Conservation (phyloP, 1,140 invertebrate species). For the Bombus balteatus region DNA sequence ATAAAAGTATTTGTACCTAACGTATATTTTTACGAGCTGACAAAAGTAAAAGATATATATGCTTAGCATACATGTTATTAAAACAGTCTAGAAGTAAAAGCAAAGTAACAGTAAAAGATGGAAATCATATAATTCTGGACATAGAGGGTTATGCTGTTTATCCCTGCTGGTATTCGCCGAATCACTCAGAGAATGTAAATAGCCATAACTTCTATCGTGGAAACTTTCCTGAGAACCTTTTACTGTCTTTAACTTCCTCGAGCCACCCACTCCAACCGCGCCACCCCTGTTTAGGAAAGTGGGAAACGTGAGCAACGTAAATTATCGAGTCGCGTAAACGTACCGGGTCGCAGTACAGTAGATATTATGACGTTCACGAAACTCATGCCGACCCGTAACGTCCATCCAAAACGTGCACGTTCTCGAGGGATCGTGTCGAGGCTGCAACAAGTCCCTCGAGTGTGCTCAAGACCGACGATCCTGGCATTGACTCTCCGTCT, state of each 20-base stretch:
- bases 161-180: background rate
- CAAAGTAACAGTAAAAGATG: background rate
- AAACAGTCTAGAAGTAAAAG: background rate
- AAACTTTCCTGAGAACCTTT: background rate
- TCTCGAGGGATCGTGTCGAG: background rate
- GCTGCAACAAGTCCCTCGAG: background rate
- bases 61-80: background rate
- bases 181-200: background rate
- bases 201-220: background rate
- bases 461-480: constrained; percentile 7
- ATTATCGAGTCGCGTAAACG: background rate
- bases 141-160: background rate
- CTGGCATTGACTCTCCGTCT: constrained; percentile 27
- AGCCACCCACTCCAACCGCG: background rate
- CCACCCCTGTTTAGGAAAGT: too few relatives aligned
- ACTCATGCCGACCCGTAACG: background rate
- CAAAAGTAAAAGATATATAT: too few relatives aligned
- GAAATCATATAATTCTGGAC: background rate
- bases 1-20: background rate
- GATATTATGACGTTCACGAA: constrained; percentile 15
- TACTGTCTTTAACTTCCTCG: background rate
- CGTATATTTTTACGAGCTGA: background rate
- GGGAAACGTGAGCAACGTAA: too few relatives aligned
- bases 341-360: background rate
- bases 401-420: background rate